Evolutionary conservation across 2,888 invertebrate species (phyloP), one percentile per base, ranked within the genome.

Genomic region (Ennomos erosarius): DNA sequence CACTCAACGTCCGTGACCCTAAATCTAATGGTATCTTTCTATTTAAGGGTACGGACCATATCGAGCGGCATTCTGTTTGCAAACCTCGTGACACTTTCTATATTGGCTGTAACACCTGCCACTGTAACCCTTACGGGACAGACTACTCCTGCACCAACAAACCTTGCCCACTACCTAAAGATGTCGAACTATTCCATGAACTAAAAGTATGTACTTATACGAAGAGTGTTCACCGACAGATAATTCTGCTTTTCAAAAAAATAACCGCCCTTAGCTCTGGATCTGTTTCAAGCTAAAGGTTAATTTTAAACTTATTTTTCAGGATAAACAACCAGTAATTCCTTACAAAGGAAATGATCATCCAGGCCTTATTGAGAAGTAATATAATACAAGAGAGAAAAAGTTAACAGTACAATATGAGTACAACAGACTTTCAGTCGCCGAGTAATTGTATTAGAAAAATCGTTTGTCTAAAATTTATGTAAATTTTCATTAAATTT

Each of bases 71-170:
- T 55, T 79, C 86, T 0, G 87, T 91, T 0, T 93, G 93, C 69
- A 84, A 84, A 45, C 87, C 93, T 0, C 74, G 79, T 0, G 78
- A 70, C 8, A 82, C 73, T 0, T 93, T 93, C 69, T 80, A 87
- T 68, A 76, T 88, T n/a, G 81, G 85, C 42, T 93, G 93, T 62
- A 92, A 92, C 71, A 82, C 82, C 0, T 93, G 93, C 53, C 78
- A 71, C 2, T 93, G 93, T 64, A 90, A 89, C 59, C 45, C 65
- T 0, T 77, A 83, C 10, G 93, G 93, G 0, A 84, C 87, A 0
- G 85, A 89, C 62, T 89, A 83, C 65, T 68, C 79, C 6, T 93
- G 93, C 68, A 90, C 92, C 36, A 88, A 92, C 66, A 92, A 92
- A 40, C 83, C 84, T 0, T 93, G 93, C 55, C 83, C 88, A 0